phyloP scores from a whole-genome alignment of 2,113 vertebrate species.

The Beaufortia kweichowensis region DNA sequence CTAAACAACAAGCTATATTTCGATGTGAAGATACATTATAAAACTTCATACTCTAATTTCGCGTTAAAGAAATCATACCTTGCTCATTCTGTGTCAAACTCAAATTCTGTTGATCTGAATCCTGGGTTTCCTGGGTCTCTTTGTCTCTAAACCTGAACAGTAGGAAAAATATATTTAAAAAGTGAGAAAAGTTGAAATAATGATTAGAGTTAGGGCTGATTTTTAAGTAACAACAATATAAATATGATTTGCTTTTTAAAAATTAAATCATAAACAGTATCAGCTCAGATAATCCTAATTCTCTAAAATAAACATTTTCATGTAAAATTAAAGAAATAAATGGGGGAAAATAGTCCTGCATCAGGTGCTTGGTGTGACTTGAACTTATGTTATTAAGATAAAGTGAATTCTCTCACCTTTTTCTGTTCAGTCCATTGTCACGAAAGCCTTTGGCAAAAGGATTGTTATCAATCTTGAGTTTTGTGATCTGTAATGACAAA shows the following conservation, averaged over 20 bases:
- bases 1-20: neutral
- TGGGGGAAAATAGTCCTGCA: neutral
- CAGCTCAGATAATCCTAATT: too few relatives aligned
- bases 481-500: slow-evolving; percentile 52
- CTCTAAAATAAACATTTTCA: too few relatives aligned
- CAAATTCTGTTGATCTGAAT: neutral
- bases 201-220: too few relatives aligned
- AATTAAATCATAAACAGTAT: too few relatives aligned
- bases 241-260: too few relatives aligned
- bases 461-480: slow-evolving; percentile 62
- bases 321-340: neutral
- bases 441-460: slow-evolving; percentile 61
- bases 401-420: slow-evolving; percentile 42
- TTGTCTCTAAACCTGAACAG: slow-evolving; percentile 53
- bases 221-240: too few relatives aligned
- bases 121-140: neutral
- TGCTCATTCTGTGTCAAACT: slow-evolving; percentile 14
- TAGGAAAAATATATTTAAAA: neutral
- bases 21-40: too few relatives aligned
- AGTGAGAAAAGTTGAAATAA: neutral
- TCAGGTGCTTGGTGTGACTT: neutral
- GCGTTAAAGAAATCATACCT: slow-evolving; percentile 20
- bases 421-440: slow-evolving; percentile 56
- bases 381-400: too few relatives aligned
- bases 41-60: neutral